phyloP scores from a whole-genome alignment of 2,888 invertebrate species.

The Stenodema calcarata region DNA sequence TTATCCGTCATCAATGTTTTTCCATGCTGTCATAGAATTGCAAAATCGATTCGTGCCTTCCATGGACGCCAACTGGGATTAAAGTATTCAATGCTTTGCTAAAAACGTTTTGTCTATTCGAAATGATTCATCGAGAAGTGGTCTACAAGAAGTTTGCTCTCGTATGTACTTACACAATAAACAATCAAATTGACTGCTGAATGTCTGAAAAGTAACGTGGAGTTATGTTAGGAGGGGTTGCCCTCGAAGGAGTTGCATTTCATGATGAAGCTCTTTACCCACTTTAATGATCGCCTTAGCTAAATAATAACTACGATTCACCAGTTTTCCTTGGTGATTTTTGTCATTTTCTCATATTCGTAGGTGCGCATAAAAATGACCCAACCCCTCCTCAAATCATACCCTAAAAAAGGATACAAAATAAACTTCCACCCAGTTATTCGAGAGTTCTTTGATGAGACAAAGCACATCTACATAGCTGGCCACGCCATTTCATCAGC shows the following conservation, averaged over 20 bases:
- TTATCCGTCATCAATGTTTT: background rate
- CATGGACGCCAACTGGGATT: constrained; percentile 70
- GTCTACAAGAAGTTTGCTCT: constrained; percentile 69
- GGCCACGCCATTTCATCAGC: constrained; percentile 38
- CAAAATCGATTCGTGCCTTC: constrained; percentile 20
- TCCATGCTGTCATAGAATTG: background rate
- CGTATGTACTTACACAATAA: background rate
- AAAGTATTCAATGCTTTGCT: constrained; percentile 80
- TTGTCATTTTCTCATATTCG: background rate
- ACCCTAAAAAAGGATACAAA: constrained; percentile 41
- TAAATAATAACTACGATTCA: background rate
- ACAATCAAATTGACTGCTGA: too few species aligned
- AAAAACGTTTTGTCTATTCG: constrained; percentile 81
- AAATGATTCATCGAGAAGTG: constrained; percentile 80
- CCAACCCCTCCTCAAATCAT: constrained; percentile 29
- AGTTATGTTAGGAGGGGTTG: too few species aligned
- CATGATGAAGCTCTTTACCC: too few species aligned
- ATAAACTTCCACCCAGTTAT: constrained; percentile 37
- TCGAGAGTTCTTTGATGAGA: constrained; percentile 37
- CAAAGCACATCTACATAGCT: constrained; percentile 15
- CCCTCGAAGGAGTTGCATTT: too few species aligned
- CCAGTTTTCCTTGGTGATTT: too few species aligned
- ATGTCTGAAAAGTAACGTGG: too few species aligned
- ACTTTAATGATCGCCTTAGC: too few species aligned
- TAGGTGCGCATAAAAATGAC: constrained; percentile 39